Evolutionary conservation across 2,888 invertebrate species (phyloP).

Genomic region (Pseudococcus viburni): DNA sequence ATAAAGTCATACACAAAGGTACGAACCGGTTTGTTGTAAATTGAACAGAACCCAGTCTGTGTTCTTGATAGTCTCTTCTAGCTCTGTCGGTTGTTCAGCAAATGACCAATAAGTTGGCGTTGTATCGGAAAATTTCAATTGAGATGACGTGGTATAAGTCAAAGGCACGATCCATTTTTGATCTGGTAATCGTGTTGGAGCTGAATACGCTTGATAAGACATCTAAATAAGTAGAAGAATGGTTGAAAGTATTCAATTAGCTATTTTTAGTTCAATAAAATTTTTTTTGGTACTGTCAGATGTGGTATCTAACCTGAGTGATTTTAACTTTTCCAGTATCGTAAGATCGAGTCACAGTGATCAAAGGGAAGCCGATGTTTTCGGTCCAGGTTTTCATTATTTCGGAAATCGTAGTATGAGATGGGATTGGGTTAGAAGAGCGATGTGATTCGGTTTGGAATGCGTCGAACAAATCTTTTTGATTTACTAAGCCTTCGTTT

Average conservation of each 20-base stretch:
- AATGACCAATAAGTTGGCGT: slow-evolving; percentile 74
- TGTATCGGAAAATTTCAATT: slow-evolving; percentile 74
- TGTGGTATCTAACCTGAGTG: background rate
- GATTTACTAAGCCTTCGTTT: slow-evolving; percentile 68
- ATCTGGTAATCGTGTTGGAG: background rate
- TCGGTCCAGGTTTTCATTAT: slow-evolving; percentile 83
- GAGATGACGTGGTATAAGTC: slow-evolving; percentile 74
- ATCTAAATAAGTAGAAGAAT: background rate
- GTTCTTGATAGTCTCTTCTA: background rate
- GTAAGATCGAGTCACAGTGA: slow-evolving; percentile 74
- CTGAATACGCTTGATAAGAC: background rate
- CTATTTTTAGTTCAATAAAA: too few species aligned
- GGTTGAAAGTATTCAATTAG: background rate
- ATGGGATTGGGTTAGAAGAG: slow-evolving; percentile 55
- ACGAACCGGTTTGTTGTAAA: slow-evolving; percentile 75
- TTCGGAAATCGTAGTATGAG: slow-evolving; percentile 72
- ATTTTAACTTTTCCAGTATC: background rate
- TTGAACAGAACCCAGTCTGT: slow-evolving; percentile 77
- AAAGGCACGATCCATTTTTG: slow-evolving; percentile 77
- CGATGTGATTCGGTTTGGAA: slow-evolving; percentile 71
- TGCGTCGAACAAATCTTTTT: slow-evolving; percentile 67
- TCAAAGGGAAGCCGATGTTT: slow-evolving; percentile 80
- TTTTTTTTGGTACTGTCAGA: too few species aligned
- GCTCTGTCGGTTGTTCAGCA: slow-evolving; percentile 68
- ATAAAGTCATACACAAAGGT: too few species aligned